A percentile compares a stretch with the other conserved stretches of the same genome.
phyloP scores from a whole-genome alignment of 2,888 invertebrate species.

The Aelia acuminata region DNA sequence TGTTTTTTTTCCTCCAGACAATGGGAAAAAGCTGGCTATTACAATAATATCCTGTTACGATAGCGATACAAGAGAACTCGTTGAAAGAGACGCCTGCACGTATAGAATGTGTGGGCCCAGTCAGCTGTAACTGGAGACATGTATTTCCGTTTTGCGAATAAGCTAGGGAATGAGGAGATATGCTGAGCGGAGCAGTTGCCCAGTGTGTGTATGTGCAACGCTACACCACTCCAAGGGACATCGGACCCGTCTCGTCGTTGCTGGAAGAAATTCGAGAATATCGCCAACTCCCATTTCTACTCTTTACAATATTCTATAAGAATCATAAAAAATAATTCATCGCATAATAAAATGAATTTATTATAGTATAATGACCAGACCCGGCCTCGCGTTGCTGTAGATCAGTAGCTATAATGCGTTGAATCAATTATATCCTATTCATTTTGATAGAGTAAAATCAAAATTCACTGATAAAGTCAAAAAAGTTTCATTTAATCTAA shows the following conservation, averaged over 20 bases:
- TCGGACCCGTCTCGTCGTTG: background rate
- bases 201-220: background rate
- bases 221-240: background rate
- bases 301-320: background rate
- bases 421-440: no score
- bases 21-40: background rate
- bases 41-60: background rate
- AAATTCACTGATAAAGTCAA: no score
- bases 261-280: slow-evolving; percentile 22
- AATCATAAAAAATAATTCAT: no score
- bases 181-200: background rate
- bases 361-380: no score
- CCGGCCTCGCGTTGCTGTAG: no score
- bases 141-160: slow-evolving; percentile 46
- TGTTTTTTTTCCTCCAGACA: background rate
- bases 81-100: background rate
- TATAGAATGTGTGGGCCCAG: background rate
- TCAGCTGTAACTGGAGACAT: slow-evolving; percentile 29
- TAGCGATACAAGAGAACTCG: background rate
- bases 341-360: no score
- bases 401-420: no score
- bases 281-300: background rate
- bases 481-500: no score
- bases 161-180: background rate
- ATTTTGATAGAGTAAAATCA: no score